Base-by-base conservation (phyloP, 2,113 vertebrate genomes). In the Sander lucioperca region DNA sequence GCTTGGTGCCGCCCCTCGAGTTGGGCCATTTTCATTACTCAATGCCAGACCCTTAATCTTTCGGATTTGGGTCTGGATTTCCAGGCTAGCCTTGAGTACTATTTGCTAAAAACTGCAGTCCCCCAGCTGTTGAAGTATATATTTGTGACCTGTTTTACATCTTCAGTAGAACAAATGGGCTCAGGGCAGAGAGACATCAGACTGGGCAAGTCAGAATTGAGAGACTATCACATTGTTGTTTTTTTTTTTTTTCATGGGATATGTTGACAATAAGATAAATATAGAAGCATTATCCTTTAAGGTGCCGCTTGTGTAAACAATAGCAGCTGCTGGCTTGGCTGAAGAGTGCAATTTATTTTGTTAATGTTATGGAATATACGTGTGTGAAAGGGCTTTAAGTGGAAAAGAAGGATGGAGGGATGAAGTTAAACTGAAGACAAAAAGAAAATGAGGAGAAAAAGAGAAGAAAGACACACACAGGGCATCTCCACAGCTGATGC, bases 401-500 rank as follows among this genome's bases (percentile, higher is more conserved):
- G 45, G 82, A 71, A 65, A 57, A 5, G 47, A 50, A 50, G 47
- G 25, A 67, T 50, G 47, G 25, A 50, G 47, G 65, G 65, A 67
- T 67, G 47, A 21, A 48, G 18, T 30, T 53, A n/a, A 69, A 57
- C 14, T n/a, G 36, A 72, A 66, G 21, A 65, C 15, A 56, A 57
- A 54, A 50, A 78, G 36, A 79, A 69, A 84, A 53, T 48, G 6
- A 77, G 14, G 39, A 50, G 63, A 61, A 33, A 57, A 75, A 12
- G 27, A 71, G 25, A 79, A 65, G 16, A 47, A 87, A 68, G 25
- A 79, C 77, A 68, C 53, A 70, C 74, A 74, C 63, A 74, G 66
- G 80, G 85, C 69, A 50, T 68, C 69, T 88, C 58, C 68, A 77
- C 86, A 89, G 83, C 87, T 90, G 90, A 90, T 90, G 87, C 84